Conservation (phyloP, 2,797 vertebrate genomes). For the Paratrypauchen microcephalus region DNA sequence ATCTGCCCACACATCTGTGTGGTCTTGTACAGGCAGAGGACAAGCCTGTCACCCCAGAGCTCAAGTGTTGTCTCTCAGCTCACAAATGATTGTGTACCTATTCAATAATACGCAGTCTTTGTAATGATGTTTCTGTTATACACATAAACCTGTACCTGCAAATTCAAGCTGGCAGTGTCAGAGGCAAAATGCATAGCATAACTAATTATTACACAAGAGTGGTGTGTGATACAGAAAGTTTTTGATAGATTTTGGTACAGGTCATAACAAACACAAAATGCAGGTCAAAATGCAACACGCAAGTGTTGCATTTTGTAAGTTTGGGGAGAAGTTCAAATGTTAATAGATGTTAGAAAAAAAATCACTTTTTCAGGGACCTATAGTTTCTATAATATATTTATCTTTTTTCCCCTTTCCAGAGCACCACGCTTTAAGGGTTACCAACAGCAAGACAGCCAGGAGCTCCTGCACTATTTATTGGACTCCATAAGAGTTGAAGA, state of each 20-base stretch:
- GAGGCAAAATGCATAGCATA: not conserved
- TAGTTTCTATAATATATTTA: not conserved
- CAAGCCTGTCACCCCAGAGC: constrained; percentile 34
- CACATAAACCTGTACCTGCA: not conserved
- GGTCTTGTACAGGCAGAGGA: constrained; percentile 47
- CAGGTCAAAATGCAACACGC: no score
- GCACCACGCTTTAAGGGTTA: constrained; percentile 96
- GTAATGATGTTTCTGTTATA: no score
- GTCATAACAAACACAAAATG: not conserved
- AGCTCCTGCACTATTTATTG: constrained; percentile 93
- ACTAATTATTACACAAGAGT: not conserved
- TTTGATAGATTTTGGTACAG: not conserved
- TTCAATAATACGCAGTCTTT: not conserved
- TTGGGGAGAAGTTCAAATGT: not conserved
- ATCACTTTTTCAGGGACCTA: not conserved
- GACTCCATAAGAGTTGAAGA: constrained; percentile 95
- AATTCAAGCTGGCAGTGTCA: not conserved
- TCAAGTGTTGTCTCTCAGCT: constrained; percentile 5
- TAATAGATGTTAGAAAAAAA: not conserved
- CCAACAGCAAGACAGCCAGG: constrained; percentile 98
- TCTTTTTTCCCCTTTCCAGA: constrained; percentile 61
- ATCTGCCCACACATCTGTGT: constrained; percentile 76
- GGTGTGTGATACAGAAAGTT: not conserved
- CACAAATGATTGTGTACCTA: not conserved
- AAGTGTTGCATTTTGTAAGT: not conserved